Conservation (phyloP, 1,140 invertebrate species). For the Stegodyphus mimosarum region DNA sequence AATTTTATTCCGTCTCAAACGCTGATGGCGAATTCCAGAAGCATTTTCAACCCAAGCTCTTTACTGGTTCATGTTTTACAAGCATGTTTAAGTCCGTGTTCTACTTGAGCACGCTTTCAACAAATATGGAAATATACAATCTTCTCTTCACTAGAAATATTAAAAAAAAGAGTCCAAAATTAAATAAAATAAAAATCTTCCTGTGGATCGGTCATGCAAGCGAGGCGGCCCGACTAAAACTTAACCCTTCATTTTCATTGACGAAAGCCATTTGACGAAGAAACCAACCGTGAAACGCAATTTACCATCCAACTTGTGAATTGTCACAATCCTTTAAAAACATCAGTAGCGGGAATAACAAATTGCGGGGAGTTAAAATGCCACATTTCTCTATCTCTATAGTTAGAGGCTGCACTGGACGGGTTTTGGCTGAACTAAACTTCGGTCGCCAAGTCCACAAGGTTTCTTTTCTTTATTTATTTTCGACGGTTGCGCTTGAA, state of each 20-base stretch:
- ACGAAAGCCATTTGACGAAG: slow-evolving; percentile 25
- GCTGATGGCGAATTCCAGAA: too few relatives aligned
- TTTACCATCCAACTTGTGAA: slow-evolving; percentile 40
- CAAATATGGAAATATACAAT: too few relatives aligned
- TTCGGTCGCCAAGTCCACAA: background rate
- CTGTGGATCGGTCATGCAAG: background rate
- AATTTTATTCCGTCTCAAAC: too few relatives aligned
- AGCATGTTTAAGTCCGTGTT: too few relatives aligned
- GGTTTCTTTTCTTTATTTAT: too few relatives aligned
- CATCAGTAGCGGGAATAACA: slow-evolving; percentile 43
- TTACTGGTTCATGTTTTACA: too few relatives aligned
- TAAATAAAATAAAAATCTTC: background rate
- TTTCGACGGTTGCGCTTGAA: background rate
- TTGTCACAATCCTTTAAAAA: slow-evolving; percentile 38
- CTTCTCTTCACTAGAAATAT: too few relatives aligned
- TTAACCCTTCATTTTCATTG: slow-evolving; percentile 39
- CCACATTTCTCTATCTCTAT: background rate
- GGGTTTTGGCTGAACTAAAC: background rate
- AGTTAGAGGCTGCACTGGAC: background rate
- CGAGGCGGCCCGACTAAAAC: background rate
- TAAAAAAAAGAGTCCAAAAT: too few relatives aligned
- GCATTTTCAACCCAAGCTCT: too few relatives aligned
- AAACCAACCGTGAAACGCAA: slow-evolving; percentile 46
- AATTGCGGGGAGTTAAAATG: slow-evolving; percentile 20
- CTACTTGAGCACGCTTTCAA: too few relatives aligned